Evolutionary conservation across 2,888 invertebrate genomes (phyloP), one percentile per base, ranked within the genome.

Genomic region (Nephrotoma guestfalica): DNA sequence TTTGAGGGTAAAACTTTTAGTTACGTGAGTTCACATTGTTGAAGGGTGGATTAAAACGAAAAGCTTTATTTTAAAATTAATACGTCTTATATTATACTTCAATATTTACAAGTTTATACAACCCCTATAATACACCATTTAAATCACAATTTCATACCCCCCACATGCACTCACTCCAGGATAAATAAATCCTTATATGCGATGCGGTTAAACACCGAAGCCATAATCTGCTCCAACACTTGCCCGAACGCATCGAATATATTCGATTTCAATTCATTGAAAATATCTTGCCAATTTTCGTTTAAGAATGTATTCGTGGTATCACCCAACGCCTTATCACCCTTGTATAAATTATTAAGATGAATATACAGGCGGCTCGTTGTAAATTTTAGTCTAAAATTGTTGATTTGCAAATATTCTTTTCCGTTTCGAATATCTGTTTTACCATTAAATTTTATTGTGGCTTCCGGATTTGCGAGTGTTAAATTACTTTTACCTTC

Each of bases 141-240:
- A 57, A 15, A 57, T 57, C 51, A 41, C n/a, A 40, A 83, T 83
- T 47, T 0, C 2, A 0, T 40, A 83, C 4, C 15, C 3, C 0
- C 30, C 30, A 2, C 30, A 30, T 3, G 2, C 11, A 3, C 6
- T 85, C 30, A 85, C 9, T 85, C 43, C 18, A 5, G 4, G 15
- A 83, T 1, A 57, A 87, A 89, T n/a, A 90, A 88, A 42, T 89
- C 88, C 41, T 89, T 88, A 57, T 88, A 88, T 6, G 90, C 90
- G 83, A 91, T 88, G 87, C 89, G 89, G 40, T 87, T 87, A 88
- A 91, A 89, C 11, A 90, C 89, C 86, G 90, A 87, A 86, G 89
- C 89, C 0, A 89, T 83, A 41, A 90, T 85, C 89, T 88, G 42
- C 88, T 86, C 86, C 89, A 90, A 13, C 90, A 89, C 9, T 88